Percentiles rank a stretch among this genome's conserved stretches.
phyloP scores from a whole-genome alignment of 2,888 invertebrate species.

The Congeria kusceri region DNA sequence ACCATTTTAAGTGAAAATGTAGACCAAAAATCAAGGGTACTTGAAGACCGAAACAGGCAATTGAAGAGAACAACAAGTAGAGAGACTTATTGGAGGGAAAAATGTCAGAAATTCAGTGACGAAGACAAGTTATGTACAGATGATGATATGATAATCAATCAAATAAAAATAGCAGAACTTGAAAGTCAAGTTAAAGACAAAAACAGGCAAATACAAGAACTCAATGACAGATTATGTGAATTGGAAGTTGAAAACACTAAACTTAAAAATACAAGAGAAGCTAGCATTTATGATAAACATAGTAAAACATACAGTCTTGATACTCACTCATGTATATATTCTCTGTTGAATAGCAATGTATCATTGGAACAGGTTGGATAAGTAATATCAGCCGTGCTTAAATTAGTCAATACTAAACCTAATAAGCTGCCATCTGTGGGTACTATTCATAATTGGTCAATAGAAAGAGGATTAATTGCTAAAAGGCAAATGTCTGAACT shows the following conservation, averaged over 20 bases:
- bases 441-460: slow-evolving; percentile 25
- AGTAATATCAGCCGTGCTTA: too few species aligned
- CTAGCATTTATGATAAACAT: slow-evolving; percentile 11
- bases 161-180: too few species aligned
- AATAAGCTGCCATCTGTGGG: slow-evolving; percentile 18
- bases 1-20: slow-evolving; percentile 4
- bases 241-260: slow-evolving; percentile 3
- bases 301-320: slow-evolving; percentile 8
- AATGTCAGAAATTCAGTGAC: slow-evolving; percentile 1
- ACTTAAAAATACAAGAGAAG: background rate
- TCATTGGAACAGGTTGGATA: slow-evolving; percentile 19
- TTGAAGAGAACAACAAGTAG: slow-evolving; percentile 25
- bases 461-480: slow-evolving; percentile 17
- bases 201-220: background rate
- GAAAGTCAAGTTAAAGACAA: too few species aligned
- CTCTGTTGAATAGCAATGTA: slow-evolving; percentile 18
- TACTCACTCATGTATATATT: slow-evolving; percentile 24
- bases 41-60: background rate
- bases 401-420: background rate
- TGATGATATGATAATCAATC: background rate
- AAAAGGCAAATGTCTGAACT: slow-evolving; percentile 20
- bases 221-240: slow-evolving; percentile 5
- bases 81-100: slow-evolving; percentile 18
- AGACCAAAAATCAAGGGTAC: background rate
- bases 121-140: background rate